A percentile compares a stretch with the other conserved stretches of the same genome.
phyloP scores from a whole-genome alignment of 2,888 invertebrate genomes.

The Pogonocherus hispidulus region DNA sequence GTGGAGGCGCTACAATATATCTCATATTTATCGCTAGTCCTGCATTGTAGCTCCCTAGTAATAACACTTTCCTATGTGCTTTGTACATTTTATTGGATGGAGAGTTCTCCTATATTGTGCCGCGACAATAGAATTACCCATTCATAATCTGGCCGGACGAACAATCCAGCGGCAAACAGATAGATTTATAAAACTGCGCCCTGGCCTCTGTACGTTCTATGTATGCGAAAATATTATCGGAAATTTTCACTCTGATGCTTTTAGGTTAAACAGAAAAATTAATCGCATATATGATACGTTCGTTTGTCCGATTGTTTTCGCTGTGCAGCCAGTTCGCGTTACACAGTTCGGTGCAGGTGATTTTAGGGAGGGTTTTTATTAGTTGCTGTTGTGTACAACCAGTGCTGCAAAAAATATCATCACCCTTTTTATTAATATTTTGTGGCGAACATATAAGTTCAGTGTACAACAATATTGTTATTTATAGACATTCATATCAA shows the following conservation, averaged over 20 bases:
- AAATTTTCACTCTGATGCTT: conserved; percentile 42
- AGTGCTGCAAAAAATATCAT: not conserved
- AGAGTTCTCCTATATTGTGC: conserved; percentile 62
- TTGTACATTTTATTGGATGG: conserved; percentile 66
- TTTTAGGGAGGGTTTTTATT: not conserved
- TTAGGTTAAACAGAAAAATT: conserved; percentile 42
- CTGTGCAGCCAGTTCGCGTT: conserved; percentile 1
- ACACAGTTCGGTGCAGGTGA: conserved; percentile 9
- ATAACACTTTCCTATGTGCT: conserved; percentile 66
- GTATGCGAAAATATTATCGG: conserved; percentile 42
- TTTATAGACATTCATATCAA: no score
- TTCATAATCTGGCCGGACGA: conserved; percentile 59
- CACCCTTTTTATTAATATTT: not conserved
- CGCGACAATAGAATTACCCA: conserved; percentile 65
- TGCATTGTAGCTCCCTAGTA: conserved; percentile 60
- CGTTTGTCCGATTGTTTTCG: conserved; percentile 24
- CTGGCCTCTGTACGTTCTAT: conserved; percentile 17
- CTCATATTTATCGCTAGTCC: conserved; percentile 64
- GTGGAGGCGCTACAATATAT: conserved; percentile 61
- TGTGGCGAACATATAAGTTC: no score
- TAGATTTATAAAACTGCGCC: conserved; percentile 48
- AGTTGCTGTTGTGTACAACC: not conserved
- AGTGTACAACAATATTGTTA: no score
- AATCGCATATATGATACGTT: conserved; percentile 32
- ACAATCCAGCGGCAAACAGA: conserved; percentile 33